These are phyloP conservation scores for Saturnia pavonia DNA, from an alignment of 2,888 invertebrate species.

Conservation along the genomic window DNA sequence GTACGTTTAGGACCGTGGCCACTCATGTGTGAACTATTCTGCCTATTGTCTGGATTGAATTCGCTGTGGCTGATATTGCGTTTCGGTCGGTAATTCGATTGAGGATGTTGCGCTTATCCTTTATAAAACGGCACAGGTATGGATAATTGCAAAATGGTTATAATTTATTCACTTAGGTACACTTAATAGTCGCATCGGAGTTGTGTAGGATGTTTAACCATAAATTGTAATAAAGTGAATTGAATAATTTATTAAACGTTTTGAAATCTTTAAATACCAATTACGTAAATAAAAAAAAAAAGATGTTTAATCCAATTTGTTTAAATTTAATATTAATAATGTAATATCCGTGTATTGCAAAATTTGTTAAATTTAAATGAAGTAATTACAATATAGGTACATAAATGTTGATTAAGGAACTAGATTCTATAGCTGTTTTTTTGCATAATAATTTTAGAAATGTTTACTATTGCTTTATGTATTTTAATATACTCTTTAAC, in stretches of 20 bases:
- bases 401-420: neutral
- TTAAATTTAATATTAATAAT: neutral
- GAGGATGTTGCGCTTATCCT: slow-evolving; percentile 23
- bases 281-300: neutral
- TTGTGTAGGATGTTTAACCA: neutral
- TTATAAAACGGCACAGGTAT: slow-evolving; percentile 11
- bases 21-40: slow-evolving; percentile 17
- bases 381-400: no score
- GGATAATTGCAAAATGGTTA: slow-evolving; percentile 20
- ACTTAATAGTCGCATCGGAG: slow-evolving; percentile 6
- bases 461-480: neutral
- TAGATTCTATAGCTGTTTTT: neutral
- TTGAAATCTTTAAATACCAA: no score
- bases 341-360: no score
- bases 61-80: slow-evolving; percentile 42
- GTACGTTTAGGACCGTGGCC: neutral
- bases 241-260: neutral
- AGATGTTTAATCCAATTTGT: neutral
- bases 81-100: slow-evolving; percentile 54
- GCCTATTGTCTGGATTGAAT: slow-evolving; percentile 31
- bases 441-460: neutral
- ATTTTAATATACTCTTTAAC: neutral
- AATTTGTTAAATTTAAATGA: no score
- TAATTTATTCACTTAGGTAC: slow-evolving; percentile 12
- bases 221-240: neutral